phyloP scores from a whole-genome alignment of 2,888 invertebrate species.

The Eristalis tenax region DNA sequence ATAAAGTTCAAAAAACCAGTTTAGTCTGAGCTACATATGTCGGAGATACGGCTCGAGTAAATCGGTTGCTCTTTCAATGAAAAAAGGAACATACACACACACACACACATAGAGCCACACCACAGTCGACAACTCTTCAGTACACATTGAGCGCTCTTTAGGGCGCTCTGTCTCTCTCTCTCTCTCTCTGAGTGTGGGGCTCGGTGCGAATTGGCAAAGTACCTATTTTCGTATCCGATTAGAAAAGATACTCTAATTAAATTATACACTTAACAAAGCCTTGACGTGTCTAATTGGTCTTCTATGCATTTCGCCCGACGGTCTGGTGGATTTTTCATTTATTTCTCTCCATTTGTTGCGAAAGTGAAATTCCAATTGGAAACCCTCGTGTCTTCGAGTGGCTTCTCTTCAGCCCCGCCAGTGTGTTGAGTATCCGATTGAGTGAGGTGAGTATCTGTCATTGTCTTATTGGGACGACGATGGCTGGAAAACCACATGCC shows the following conservation, averaged over 20 bases:
- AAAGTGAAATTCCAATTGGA: constrained; percentile 2
- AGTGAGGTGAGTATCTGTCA: constrained; percentile 24
- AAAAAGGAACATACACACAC: background rate
- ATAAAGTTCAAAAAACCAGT: constrained; percentile 46
- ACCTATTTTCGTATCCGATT: constrained; percentile 25
- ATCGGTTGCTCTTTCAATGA: background rate
- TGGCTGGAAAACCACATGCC: background rate
- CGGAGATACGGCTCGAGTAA: background rate
- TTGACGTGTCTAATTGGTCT: constrained; percentile 22
- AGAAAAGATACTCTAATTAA: constrained; percentile 30
- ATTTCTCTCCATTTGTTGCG: background rate
- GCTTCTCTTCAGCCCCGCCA: background rate
- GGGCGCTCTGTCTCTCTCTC: background rate
- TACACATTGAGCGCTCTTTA: background rate
- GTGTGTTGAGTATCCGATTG: constrained; percentile 1
- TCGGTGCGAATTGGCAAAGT: background rate
- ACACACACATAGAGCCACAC: background rate
- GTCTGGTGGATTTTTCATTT: background rate
- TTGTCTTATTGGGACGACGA: background rate
- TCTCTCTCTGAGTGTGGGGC: background rate
- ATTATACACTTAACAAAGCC: constrained; percentile 8
- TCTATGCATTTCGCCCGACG: background rate
- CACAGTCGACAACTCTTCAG: constrained; percentile 7
- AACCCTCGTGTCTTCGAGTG: constrained; percentile 9
- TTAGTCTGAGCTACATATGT: background rate